phyloP scores from a whole-genome alignment of 2,888 invertebrate genomes.

The Synanthedon vespiformis region DNA sequence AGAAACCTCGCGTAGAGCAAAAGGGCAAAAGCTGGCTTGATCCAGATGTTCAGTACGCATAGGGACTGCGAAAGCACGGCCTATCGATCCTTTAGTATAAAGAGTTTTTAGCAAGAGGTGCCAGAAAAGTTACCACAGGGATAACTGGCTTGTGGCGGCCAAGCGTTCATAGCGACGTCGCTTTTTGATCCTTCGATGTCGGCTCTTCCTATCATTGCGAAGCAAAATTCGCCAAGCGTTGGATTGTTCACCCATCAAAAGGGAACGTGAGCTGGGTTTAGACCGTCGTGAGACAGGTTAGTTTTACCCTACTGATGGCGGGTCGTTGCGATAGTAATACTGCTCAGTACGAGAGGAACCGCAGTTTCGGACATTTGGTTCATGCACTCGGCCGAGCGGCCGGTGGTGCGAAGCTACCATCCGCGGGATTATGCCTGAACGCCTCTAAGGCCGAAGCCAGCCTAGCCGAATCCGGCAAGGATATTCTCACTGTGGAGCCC shows the following conservation, averaged over 20 bases:
- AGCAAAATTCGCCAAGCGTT: not conserved
- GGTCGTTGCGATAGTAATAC: constrained; percentile 60
- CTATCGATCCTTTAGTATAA: constrained; percentile 71
- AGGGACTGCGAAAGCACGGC: too few species aligned
- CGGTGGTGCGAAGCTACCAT: not conserved
- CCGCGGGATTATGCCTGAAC: not conserved
- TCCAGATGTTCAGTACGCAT: too few species aligned
- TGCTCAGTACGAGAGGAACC: constrained; percentile 27
- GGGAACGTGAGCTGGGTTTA: not conserved
- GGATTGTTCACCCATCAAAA: not conserved
- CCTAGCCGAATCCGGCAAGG: not conserved
- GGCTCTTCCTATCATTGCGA: constrained; percentile 45
- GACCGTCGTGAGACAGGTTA: constrained; percentile 72
- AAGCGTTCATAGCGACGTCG: constrained; percentile 50
- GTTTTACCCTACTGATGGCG: constrained; percentile 60
- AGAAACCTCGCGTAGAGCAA: constrained; percentile 78
- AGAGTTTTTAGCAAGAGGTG: constrained; percentile 60
- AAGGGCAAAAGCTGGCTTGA: too few species aligned
- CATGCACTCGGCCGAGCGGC: not conserved
- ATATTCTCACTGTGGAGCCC: not conserved
- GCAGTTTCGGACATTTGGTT: constrained; percentile 65
- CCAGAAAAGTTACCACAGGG: constrained; percentile 76
- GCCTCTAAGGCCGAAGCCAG: not conserved
- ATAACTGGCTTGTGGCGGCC: constrained; percentile 73
- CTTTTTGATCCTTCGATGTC: constrained; percentile 81